Evolutionary conservation across 2,797 vertebrate species (phyloP), one percentile per base, ranked within the genome.

Genomic region (Holocentrus rufus): DNA sequence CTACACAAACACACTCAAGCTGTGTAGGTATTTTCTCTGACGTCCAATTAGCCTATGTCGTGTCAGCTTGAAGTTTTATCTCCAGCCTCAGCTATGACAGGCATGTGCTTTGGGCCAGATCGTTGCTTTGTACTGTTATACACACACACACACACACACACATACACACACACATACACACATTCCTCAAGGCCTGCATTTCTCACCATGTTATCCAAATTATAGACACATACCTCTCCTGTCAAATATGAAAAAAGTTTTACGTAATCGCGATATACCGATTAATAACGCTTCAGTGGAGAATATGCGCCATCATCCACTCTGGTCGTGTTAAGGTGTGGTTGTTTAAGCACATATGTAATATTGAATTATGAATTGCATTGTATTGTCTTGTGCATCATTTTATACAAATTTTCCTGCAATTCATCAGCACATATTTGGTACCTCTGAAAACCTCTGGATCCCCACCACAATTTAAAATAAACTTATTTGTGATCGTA

Each of bases 41-140:
- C 61, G 27, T 86, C 69, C n/a, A 49, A 2, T 65, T 6, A 70
- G 56, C 23, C 76, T 34, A 20, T 80, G 20, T 27, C 71, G 0
- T 80, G 64, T 82, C 62, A 50, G 25, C 23, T 13, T 39, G 42
- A 55, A 11, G 56, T 59, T 68, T 85, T 63, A 84, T 82, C 83
- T 82, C 14, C 46, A 46, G 70, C 50, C 22, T 5, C 17, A 50
- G 61, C 72, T 54, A 60, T 67, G 72, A 55, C 49, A 59, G 65
- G 63, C 1, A 5, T 47, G 34, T 31, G 52, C 46, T 54, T 63
- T 15, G 70, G 57, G 46, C 76, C 53, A 68, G 22, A 14, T n/a
- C 1, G 8, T 66, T 67, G 52, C 80, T 23, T 22, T 68, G 66
- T 74, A 64, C 76, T 23, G 52, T 39, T n/a, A n/a, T n/a, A 27